phyloP scores from a whole-genome alignment of 2,888 invertebrate species.

The Euzophera pinguis region DNA sequence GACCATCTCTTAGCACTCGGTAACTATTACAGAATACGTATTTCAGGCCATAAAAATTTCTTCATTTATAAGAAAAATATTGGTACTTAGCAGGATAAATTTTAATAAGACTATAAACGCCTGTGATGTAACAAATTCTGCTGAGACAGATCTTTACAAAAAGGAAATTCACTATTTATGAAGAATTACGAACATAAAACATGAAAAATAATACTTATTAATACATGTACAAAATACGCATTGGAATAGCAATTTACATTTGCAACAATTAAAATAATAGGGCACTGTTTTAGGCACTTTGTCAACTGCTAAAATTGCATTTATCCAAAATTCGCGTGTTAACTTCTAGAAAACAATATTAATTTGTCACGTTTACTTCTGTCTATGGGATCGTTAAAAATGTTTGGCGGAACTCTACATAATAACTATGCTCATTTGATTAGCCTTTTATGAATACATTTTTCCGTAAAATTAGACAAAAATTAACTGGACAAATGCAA shows the following conservation, averaged over 20 bases:
- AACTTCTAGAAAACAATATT: no score
- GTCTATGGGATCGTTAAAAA: no score
- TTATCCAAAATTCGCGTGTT: neutral
- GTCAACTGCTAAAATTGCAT: neutral
- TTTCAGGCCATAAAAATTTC: neutral
- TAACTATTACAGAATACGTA: slow-evolving; percentile 37
- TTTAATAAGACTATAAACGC: no score
- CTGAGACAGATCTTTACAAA: no score
- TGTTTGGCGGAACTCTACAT: no score
- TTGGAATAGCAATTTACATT: slow-evolving; percentile 26
- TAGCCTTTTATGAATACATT: no score
- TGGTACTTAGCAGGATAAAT: no score
- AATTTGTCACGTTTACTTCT: no score
- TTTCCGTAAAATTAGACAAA: no score
- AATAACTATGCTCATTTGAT: no score
- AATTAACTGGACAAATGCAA: neutral
- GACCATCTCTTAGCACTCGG: slow-evolving; percentile 37
- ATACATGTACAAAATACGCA: slow-evolving; percentile 23
- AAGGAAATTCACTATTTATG: no score
- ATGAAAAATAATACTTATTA: slow-evolving; percentile 22
- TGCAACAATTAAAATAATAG: slow-evolving; percentile 26
- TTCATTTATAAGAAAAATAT: neutral
- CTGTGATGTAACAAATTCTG: neutral
- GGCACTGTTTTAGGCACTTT: slow-evolving; percentile 36
- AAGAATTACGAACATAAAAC: neutral